Evolutionary conservation across 2,888 invertebrate species (phyloP), one percentile per base, ranked within the genome.

Genomic region (Scelioninae gen. 1): DNA sequence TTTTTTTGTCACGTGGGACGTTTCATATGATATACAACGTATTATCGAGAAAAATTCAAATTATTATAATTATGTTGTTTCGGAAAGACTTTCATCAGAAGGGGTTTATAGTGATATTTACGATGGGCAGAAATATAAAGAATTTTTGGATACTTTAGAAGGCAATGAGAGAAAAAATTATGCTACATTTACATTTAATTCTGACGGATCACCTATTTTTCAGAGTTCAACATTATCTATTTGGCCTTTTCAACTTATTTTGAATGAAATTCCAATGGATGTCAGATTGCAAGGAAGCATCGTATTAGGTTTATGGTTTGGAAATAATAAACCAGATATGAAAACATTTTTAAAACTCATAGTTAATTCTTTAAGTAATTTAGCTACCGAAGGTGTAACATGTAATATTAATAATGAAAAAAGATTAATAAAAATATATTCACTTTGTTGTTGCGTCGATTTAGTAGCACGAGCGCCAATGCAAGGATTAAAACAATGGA

Each of bases 261-360:
- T 85, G 1, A 86, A 84, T 69, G 85, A 86, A 51, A 8, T 85
- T 8, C 77, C 82, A 13, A 75, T 56, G 5, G 16, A 72, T 16
- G 43, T 56, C 34, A 47, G 75, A 47, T 49, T 53, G 13, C 16
- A 58, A 38, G 51, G 74, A 10, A 65, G 58, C 32, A 63, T 83
- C 16, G 40, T 82, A 13, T 53, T 43, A 8, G 77, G 75, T 29
- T 51, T 85, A 15, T 84, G 83, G 81, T 84, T 16, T 49, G 84
- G 85, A 10, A 68, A 53, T 43, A 53, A 13, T 6, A 68, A 68
- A n/a, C 56, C 68, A 8, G 32, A 68, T 11, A 68, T 68, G 78
- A 60, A 23, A 2, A 23, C 23, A 23, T 23, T 23, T 23, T 23
- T 23, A 4, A 23, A 23, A 4, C 23, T 4, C 1, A 2, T 23